Conservation (phyloP, 30 jellyfish, hydroid and myxozoan genomes). For the Mastigias papua region DNA sequence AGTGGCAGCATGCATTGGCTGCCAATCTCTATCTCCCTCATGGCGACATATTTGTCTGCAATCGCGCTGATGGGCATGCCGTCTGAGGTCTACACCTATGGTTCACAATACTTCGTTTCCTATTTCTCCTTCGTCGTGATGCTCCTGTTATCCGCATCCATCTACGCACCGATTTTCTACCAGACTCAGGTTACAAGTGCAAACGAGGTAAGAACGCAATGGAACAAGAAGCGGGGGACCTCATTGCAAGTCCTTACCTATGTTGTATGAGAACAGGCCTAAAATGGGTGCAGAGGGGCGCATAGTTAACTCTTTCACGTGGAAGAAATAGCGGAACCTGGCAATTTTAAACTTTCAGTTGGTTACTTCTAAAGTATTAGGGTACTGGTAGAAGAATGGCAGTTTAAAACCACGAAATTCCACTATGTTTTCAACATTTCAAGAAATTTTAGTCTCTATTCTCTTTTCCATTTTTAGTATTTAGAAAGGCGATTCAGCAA, state of each 20-base stretch:
- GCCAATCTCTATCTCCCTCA: constrained; percentile 61
- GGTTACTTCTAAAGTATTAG: too few relatives aligned
- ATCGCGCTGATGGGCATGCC: constrained; percentile 67
- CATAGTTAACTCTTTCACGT: too few relatives aligned
- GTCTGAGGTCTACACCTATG: constrained; percentile 63
- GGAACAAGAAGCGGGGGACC: neutral
- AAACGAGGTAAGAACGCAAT: constrained; percentile 63
- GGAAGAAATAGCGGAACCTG: too few relatives aligned
- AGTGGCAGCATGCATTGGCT: constrained; percentile 76
- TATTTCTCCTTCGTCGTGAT: constrained; percentile 35
- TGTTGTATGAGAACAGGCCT: too few relatives aligned
- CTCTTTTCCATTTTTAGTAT: constrained; percentile 46
- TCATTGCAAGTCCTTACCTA: neutral
- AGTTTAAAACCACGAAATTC: too few relatives aligned
- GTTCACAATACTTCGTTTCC: constrained; percentile 42
- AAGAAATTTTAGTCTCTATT: neutral
- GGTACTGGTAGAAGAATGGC: too few relatives aligned
- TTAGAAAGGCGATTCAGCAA: constrained; percentile 58
- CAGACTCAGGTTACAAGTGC: constrained; percentile 73
- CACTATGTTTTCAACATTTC: too few relatives aligned
- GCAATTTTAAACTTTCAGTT: too few relatives aligned
- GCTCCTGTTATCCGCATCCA: constrained; percentile 40
- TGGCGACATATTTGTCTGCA: constrained; percentile 67
- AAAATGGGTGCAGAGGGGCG: too few relatives aligned
- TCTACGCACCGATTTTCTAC: constrained; percentile 86